Conservation (phyloP, 2,113 vertebrate species). For the Sylvilagus bachmani region DNA sequence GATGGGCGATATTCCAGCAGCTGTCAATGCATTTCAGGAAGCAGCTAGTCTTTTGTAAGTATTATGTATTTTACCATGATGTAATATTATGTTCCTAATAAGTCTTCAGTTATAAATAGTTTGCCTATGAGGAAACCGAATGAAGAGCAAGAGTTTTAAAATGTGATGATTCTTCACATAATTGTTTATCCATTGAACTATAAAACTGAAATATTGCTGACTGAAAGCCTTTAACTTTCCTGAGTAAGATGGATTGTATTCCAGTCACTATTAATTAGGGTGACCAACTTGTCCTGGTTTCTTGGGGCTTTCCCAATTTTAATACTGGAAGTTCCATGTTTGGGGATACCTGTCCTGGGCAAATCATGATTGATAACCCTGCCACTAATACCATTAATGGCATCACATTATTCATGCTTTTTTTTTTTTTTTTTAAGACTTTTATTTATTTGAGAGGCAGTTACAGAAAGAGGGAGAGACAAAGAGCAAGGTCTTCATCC, state of each 20-base stretch:
- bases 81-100: slow-evolving; percentile 28
- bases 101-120: background rate
- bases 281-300: background rate
- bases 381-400: background rate
- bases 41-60: slow-evolving; percentile 97
- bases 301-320: background rate
- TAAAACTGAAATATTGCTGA: background rate
- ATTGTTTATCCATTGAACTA: background rate
- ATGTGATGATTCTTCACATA: slow-evolving; percentile 4
- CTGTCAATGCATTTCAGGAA: slow-evolving; percentile 97
- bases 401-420: background rate
- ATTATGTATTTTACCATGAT: slow-evolving; percentile 1
- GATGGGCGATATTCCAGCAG: slow-evolving; percentile 96
- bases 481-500: no score
- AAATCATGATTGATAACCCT: background rate
- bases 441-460: no score
- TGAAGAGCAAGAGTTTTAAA: background rate
- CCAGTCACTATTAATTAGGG: background rate
- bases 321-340: background rate
- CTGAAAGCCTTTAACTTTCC: slow-evolving; percentile 12
- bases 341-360: background rate
- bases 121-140: background rate
- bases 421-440: no score
- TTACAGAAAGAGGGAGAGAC: no score
- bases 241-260: slow-evolving; percentile 7